A percentile compares a stretch with the other conserved stretches of the same genome.
Evolutionary conservation across 2,113 vertebrate genomes (phyloP).

Genomic region (Prolemur simus): DNA sequence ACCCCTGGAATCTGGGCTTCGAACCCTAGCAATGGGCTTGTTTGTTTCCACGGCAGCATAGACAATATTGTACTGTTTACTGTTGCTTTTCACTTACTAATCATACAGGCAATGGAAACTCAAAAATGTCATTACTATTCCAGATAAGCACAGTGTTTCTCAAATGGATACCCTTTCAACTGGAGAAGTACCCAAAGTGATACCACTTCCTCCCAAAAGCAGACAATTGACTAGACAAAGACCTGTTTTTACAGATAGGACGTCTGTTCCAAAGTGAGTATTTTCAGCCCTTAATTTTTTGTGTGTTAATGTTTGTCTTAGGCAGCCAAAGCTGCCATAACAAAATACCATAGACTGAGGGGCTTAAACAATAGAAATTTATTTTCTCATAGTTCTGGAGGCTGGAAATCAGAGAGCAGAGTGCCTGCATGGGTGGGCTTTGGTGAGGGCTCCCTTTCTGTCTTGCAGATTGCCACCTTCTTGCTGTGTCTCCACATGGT

Average conservation of each 20-base stretch:
- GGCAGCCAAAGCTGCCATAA: background rate
- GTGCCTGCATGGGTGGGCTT: background rate
- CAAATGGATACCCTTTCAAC: conserved; percentile 81
- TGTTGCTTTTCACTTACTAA: background rate
- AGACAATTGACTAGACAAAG: conserved; percentile 76
- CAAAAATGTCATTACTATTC: conserved; percentile 5
- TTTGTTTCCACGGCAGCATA: background rate
- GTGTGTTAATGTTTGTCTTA: background rate
- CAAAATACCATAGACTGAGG: background rate
- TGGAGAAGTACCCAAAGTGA: conserved; percentile 75
- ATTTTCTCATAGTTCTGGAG: background rate
- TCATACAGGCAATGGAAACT: background rate
- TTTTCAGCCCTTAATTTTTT: background rate
- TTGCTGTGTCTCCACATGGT: background rate
- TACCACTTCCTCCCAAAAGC: conserved; percentile 81
- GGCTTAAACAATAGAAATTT: background rate
- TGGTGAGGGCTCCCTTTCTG: background rate
- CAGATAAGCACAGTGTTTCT: conserved; percentile 80
- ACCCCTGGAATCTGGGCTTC: background rate
- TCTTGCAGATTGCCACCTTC: background rate
- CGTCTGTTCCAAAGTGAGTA: conserved; percentile 86
- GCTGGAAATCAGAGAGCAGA: background rate
- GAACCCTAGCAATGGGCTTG: background rate
- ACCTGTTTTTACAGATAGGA: conserved; percentile 77
- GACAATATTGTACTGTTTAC: background rate